Evolutionary conservation across 2,113 vertebrate genomes (phyloP).

Genomic region (Macrotus californicus): DNA sequence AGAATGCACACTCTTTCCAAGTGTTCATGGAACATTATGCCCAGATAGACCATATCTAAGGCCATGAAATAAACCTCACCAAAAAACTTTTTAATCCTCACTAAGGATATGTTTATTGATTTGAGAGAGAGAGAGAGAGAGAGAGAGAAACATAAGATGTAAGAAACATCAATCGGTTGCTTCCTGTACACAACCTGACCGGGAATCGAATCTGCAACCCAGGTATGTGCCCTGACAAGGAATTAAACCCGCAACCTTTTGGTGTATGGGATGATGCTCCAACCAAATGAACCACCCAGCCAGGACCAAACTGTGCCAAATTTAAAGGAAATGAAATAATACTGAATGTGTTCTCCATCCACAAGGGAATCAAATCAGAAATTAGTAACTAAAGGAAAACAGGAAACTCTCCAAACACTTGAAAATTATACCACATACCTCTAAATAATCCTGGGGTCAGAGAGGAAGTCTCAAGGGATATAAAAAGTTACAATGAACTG

Average conservation of each 20-base stretch:
- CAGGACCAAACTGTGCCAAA: background rate
- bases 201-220: no score
- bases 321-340: background rate
- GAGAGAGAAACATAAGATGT: no score
- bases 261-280: no score
- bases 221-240: no score
- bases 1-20: background rate
- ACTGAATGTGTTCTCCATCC: background rate
- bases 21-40: background rate
- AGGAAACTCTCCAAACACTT: background rate
- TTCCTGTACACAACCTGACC: no score
- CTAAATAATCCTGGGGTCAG: background rate
- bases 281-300: background rate
- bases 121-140: no score
- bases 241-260: no score
- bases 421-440: background rate
- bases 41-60: background rate
- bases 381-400: background rate
- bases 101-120: background rate
- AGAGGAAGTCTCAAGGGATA: background rate
- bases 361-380: background rate
- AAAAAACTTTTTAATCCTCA: background rate
- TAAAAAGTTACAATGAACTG: background rate
- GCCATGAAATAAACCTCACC: background rate
- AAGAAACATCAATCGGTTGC: no score